Evolutionary conservation across 2,888 invertebrate species (phyloP), one percentile per base, ranked within the genome.

Genomic region (Orthosia cruda): DNA sequence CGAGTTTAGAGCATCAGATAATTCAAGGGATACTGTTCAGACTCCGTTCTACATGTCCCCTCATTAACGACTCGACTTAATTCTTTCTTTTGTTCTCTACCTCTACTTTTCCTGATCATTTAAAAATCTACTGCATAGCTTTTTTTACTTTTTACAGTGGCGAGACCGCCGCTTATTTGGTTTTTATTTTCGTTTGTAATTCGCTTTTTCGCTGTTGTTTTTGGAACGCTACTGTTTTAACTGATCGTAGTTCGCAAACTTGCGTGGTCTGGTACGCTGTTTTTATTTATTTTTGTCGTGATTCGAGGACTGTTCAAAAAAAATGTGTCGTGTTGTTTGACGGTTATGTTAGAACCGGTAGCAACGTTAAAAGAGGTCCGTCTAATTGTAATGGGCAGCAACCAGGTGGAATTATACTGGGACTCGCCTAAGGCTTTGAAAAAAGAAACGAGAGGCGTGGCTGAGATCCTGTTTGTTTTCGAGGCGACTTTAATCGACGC

Each of bases 391-490:
- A 91, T 92, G 89, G 91, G 89, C 85, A 89, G 89, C 87, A 88
- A 86, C 89, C 90, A 92, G 90, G 89, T 92, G 92, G 89, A 92
- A 91, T 92, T 90, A 92, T 89, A 87, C 88, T 85, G 85, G 82
- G 80, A 87, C 90, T 90, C 86, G 92, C 91, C 89, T 88, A 87
- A 89, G 92, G 92, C 88, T 89, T 90, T 83, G 88, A 89, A 89
- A 89, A 91, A 91, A 91, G 90, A 91, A 79, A 79, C 76, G 88
- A 88, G 85, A 91, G 92, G 91, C 91, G 92, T 90, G 91, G 85
- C 89, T 80, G 82, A 88, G 86, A 89, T 88, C 89, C 90, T 96
- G 95, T 96, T 96, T 96, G 96, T 96, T 96, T 96, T 95, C 90
- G 92, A 91, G 87, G 92, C 90, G 85, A 92, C 92, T 94, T 94